These are phyloP conservation scores for Microtus montanus DNA, from an alignment of 2,113 vertebrate species.

Conservation along the genomic window DNA sequence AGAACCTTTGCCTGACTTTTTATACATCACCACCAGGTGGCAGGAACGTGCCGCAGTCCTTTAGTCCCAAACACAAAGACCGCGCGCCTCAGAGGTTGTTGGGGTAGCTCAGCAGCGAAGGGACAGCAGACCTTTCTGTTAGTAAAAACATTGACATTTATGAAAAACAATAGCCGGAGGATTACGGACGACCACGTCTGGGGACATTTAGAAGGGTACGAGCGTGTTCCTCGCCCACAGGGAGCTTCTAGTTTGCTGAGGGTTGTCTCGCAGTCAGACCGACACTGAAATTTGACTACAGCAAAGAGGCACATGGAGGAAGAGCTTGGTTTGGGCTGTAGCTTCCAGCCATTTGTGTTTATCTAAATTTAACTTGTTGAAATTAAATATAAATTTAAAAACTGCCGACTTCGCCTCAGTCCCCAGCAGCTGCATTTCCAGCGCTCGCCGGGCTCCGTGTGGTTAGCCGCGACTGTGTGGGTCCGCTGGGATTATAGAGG, in stretches of 20 bases:
- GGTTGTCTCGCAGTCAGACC: not conserved
- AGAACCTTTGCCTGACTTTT: slow-evolving; percentile 48
- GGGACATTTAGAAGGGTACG: not conserved
- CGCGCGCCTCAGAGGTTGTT: not conserved
- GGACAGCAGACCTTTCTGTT: slow-evolving; percentile 29
- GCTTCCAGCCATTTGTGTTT: not conserved
- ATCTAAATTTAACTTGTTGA: slow-evolving; percentile 14
- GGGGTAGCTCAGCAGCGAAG: slow-evolving; percentile 26
- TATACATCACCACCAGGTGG: slow-evolving; percentile 72
- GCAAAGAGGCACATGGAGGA: not conserved
- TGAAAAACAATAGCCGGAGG: slow-evolving; percentile 5
- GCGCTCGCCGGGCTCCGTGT: too few relatives aligned
- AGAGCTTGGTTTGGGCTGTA: not conserved
- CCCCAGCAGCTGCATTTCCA: not conserved
- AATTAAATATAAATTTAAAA: slow-evolving; percentile 31
- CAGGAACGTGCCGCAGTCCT: slow-evolving; percentile 71
- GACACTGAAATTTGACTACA: not conserved
- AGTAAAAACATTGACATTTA: slow-evolving; percentile 21
- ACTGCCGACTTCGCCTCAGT: not conserved
- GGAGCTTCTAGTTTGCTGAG: not conserved
- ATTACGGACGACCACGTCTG: not conserved
- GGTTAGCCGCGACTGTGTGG: too few relatives aligned
- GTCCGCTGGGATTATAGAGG: not conserved
- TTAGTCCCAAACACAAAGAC: slow-evolving; percentile 59
- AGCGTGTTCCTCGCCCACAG: not conserved